Base-by-base conservation (phyloP, 2,888 invertebrate genomes). In the Falcaria lacertinaria region DNA sequence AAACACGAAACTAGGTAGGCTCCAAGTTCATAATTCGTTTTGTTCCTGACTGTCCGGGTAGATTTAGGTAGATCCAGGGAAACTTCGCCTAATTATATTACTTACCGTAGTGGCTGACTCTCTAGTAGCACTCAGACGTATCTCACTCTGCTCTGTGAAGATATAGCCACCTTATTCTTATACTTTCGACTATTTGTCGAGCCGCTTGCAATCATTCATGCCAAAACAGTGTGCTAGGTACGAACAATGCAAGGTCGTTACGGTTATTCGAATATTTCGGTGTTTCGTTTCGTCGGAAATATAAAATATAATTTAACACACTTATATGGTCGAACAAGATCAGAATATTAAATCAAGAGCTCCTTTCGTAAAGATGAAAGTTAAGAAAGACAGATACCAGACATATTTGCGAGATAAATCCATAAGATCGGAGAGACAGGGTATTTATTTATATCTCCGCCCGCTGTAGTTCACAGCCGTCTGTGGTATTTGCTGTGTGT, bases 361-460 rank as follows among this genome's bases (percentile, higher is more conserved):
- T 39, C 47, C 48, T 50, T 54, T 42, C 39, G 44, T 37, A 42
- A 44, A 43, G 50, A 63, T 52, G 65, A 72, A 74, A 74, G 72
- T 65, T 62, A 50, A 57, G 56, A 53, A 56, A 51, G 56, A 54
- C 55, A 61, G 63, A 69, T 71, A 64, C 51, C 54, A 56, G 54
- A 62, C 60, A 61, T 66, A 72, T 74, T 74, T 67, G 63, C 59
- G 57, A 73, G 71, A 78, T 77, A 74, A 74, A 74, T 74, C 64
- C 64, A 60, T 57, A 60, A 69, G 66, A 74, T 69, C 69, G 57
- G 56, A 57, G 61, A 60, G 70, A 68, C 71, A 63, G 67, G 48
- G 59, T 51, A 60, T 71, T 72, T 81, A 81, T 82, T 80, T 81
- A 79, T 81, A 78, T 74, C 74, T 49, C 62, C n/a, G n/a, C n/a